Evolutionary conservation across 2,797 vertebrate genomes (phyloP), one percentile per base, ranked within the genome.

Genomic region (Coregonus suidteri): DNA sequence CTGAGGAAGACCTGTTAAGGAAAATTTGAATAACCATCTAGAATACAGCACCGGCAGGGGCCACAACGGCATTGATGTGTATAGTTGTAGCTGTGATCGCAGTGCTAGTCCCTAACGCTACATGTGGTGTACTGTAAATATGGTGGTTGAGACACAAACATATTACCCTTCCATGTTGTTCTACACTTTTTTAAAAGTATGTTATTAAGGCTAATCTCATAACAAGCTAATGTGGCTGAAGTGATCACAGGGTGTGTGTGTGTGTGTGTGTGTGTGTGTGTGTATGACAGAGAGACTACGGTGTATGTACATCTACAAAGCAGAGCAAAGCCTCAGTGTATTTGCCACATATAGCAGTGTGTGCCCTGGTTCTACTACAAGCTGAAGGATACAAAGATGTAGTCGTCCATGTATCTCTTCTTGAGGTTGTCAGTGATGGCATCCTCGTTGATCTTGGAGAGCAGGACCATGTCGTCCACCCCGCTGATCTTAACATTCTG

Each of bases 381-480:
- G 41, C 41, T 13, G 35, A 74, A 87, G 93, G 93, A 95, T 95
- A 95, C 94, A 14, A 94, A 95, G 80, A 95, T 95, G 88, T 88
- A 94, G 87, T 96, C 95, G 15, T 96, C 95, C 93, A 93, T 93
- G 90, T 95, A 96, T 87, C 96, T 90, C 74, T 95, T 96, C 88
- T 94, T 94, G 76, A 96, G 94, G 90, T 96, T 96, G 3, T 96
- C 95, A 0, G 95, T 95, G 78, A 96, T 96, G 91, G 94, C 93
- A 0, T 96, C 95, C 82, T 96, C 96, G 0, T 1, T 95, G 92
- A 96, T 93, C 77, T 96, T 96, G 79, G 93, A 90, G 53, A 96
- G 92, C 16, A 96, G 93, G 1, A 96, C 96, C 96, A 96, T 96
- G 88, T 96, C 95, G 4, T 96, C 95, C 85, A 96, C 95, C 0